Conservation (phyloP, 2,113 vertebrate species). For the Formicarius rufipectus region DNA sequence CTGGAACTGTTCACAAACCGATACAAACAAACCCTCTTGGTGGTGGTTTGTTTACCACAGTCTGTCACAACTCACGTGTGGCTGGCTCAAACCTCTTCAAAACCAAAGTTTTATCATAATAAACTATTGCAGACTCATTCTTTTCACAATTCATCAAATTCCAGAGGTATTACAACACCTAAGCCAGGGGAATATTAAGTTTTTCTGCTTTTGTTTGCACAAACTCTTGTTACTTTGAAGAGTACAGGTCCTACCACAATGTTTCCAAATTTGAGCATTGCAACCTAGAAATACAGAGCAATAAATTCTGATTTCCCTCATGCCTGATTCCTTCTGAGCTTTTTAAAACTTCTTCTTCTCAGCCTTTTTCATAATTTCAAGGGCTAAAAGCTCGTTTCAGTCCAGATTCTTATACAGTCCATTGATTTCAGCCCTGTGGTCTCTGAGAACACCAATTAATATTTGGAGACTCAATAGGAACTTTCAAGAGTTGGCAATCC, state of each 20-base stretch:
- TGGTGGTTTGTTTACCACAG: background rate
- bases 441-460: background rate
- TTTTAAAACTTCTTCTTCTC: background rate
- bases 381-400: background rate
- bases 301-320: background rate
- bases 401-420: background rate
- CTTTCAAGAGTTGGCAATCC: background rate
- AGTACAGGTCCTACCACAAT: background rate
- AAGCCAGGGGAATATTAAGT: background rate
- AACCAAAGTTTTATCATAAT: background rate
- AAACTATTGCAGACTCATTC: background rate
- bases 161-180: background rate
- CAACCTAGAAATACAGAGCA: background rate
- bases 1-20: background rate
- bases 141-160: background rate
- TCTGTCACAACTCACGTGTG: background rate
- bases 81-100: background rate
- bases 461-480: background rate
- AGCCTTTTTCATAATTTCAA: background rate
- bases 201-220: background rate
- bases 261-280: background rate
- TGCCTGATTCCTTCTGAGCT: background rate
- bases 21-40: background rate
- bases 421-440: conserved; percentile 9
- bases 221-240: background rate